A percentile compares a stretch with the other conserved stretches of the same genome.
Evolutionary conservation across 2,113 vertebrate species (phyloP).

Genomic region (Jaculus jaculus): DNA sequence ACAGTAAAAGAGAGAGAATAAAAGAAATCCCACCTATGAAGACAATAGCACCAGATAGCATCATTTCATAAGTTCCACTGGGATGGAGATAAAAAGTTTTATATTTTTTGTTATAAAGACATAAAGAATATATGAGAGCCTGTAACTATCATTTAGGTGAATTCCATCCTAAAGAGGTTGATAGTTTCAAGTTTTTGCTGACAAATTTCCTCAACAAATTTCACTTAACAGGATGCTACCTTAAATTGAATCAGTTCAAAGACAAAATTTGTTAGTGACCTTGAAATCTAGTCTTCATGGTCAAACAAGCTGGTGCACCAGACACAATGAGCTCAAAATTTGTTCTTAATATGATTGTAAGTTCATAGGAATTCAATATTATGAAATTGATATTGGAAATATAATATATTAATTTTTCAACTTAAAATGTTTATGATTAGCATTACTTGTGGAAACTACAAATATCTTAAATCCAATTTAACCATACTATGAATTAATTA

Average conservation of each 20-base stretch:
- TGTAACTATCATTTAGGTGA: not conserved
- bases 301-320: not conserved
- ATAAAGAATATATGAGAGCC: not conserved
- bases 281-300: not conserved
- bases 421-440: not conserved
- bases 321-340: not conserved
- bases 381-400: not conserved
- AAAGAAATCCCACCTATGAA: not conserved
- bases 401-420: not conserved
- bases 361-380: conserved; percentile 14
- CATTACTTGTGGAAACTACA: not conserved
- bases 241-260: not conserved
- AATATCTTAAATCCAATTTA: conserved; percentile 8
- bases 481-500: not conserved
- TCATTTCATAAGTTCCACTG: not conserved
- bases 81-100: not conserved
- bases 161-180: not conserved
- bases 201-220: not conserved
- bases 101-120: not conserved
- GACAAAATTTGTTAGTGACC: not conserved
- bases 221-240: too few species aligned
- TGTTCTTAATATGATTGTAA: not conserved
- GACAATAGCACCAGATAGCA: not conserved
- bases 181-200: not conserved
- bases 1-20: not conserved